phyloP scores from a whole-genome alignment of 2,888 invertebrate species.

The Beris morrisii region DNA sequence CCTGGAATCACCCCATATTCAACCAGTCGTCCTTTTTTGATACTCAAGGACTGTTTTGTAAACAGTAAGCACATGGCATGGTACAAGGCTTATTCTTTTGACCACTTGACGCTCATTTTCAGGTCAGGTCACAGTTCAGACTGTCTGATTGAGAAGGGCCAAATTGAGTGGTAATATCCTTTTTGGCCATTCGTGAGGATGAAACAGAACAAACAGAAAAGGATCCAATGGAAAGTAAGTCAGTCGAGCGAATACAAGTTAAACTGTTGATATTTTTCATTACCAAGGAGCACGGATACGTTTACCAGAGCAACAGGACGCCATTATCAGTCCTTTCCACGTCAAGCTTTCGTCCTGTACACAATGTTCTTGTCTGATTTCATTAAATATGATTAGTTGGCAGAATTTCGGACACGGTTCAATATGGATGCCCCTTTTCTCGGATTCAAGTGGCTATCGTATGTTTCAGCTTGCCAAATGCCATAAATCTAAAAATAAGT shows the following conservation, averaged over 20 bases:
- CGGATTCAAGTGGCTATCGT: too few species aligned
- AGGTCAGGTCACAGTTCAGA: slow-evolving; percentile 4
- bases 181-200: background rate
- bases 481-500: too few species aligned
- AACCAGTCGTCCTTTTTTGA: background rate
- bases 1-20: too few species aligned
- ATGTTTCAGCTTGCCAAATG: too few species aligned
- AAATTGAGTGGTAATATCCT: background rate
- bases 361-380: slow-evolving; percentile 6
- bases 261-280: slow-evolving; percentile 15
- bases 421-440: too few species aligned
- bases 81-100: slow-evolving; percentile 14
- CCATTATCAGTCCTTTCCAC: background rate
- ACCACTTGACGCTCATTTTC: slow-evolving; percentile 7
- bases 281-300: background rate
- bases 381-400: slow-evolving; percentile 16
- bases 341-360: background rate
- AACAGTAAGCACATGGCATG: slow-evolving; percentile 33
- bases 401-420: background rate
- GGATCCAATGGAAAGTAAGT: too few species aligned
- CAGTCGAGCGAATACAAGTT: background rate
- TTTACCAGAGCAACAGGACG: slow-evolving; percentile 9
- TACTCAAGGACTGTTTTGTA: slow-evolving; percentile 25
- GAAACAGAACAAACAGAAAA: background rate
- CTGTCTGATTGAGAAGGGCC: background rate